Base-by-base conservation (phyloP, 1,140 invertebrate genomes). In the Drosophila guanche region DNA sequence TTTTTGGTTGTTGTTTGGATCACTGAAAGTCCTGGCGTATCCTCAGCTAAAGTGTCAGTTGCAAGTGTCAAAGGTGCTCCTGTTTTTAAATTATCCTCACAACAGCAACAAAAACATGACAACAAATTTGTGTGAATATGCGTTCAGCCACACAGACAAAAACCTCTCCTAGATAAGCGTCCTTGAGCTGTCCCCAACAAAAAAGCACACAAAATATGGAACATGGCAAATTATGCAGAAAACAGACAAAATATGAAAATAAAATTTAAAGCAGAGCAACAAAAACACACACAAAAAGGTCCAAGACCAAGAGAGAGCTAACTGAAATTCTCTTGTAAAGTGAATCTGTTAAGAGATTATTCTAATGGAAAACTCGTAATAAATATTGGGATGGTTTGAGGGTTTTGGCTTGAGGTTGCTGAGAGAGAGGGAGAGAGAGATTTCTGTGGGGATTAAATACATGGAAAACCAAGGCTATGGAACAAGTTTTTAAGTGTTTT, bases 61-160 rank as follows among this genome's bases (percentile, higher is more conserved):
- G 81, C 81, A 86, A 86, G 81, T 86, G 83, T 86, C 83, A 86
- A 86, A 86, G 81, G 83, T 86, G 83, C 83, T 68, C 67, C 75
- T 88, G 70, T 88, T 88, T 77, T 86, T 83, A 86, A 86, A 86
- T 86, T 86, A 86, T 88, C 69, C 81, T 54, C 68, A 70, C 58
- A 76, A 66, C 67, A 83, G 52, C 80, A 65, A 41, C 73, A 66
- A 81, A 79, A 85, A 86, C 73, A 86, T 80, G 77, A 74, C 81
- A 80, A 68, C 79, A 86, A 86, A 85, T 75, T 85, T 85, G 68
- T 85, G 79, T 75, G 81, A 86, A 77, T 86, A 86, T 85, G 81
- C 81, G 77, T 80, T 86, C 70, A 76, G 69, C 79, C 79, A 81
- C 69, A 83, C 68, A 58, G 69, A 61, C 68, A 58, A 74, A 61